A percentile compares a stretch with the other conserved stretches of the same genome.
phyloP scores from a whole-genome alignment of 2,888 invertebrate genomes.

The Physocephala rufipes region DNA sequence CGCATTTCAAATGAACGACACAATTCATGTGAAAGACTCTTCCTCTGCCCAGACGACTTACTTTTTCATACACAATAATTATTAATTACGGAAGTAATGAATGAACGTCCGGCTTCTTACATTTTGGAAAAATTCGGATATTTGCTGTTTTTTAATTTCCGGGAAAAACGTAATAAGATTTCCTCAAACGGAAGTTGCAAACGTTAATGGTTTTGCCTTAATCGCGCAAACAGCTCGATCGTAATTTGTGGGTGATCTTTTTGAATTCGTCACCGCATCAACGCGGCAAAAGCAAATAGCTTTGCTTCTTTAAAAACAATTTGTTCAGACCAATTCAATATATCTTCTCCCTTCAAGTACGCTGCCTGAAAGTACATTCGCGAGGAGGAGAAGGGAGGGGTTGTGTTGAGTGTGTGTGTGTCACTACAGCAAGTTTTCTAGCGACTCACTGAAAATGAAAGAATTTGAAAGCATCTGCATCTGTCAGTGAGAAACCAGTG shows the following conservation, averaged over 20 bases:
- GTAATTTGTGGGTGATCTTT: conserved; percentile 2
- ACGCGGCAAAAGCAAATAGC: neutral
- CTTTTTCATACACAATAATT: neutral
- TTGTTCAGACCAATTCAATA: neutral
- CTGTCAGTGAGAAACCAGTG: conserved; percentile 16
- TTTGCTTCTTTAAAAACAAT: neutral
- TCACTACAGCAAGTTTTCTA: no score
- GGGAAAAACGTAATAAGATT: no score
- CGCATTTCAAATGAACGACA: no score
- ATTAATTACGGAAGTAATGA: neutral
- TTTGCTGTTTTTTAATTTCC: no score
- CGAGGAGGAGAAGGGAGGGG: no score
- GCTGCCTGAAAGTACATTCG: no score
- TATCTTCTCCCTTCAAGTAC: neutral
- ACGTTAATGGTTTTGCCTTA: neutral
- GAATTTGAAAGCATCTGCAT: conserved; percentile 6
- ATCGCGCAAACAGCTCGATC: neutral
- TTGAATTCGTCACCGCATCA: neutral
- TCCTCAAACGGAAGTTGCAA: neutral
- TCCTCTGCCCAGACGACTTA: neutral
- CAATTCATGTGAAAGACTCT: no score
- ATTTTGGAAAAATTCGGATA: neutral
- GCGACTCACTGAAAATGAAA: no score
- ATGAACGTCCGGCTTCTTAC: neutral
- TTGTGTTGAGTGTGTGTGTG: no score